phyloP scores from a whole-genome alignment of 2,797 vertebrate genomes.

The Macropus fuliginosus region DNA sequence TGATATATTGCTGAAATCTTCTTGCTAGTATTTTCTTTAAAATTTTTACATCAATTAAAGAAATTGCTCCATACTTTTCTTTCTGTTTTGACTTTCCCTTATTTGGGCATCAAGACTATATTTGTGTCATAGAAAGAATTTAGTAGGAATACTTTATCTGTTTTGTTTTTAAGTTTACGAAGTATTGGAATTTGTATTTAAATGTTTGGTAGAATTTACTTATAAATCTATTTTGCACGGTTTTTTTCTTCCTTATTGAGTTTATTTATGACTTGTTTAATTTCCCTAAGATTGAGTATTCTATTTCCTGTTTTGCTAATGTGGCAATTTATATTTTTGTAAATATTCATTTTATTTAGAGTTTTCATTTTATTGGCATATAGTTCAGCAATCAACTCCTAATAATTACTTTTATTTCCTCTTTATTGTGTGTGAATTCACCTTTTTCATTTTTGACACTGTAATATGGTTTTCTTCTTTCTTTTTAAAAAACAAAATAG shows the following conservation, averaged over 20 bases:
- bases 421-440: neutral
- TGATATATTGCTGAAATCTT: neutral
- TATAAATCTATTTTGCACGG: neutral
- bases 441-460: neutral
- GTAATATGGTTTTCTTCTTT: neutral
- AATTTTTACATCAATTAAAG: neutral
- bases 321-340: neutral
- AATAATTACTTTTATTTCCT: neutral
- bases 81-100: neutral
- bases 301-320: neutral
- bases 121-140: neutral
- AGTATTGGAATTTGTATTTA: neutral
- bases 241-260: neutral
- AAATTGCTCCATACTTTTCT: neutral
- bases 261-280: neutral
- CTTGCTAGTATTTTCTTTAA: neutral
- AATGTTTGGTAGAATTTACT: neutral
- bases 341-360: neutral
- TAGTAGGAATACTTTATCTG: neutral
- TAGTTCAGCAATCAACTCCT: neutral
- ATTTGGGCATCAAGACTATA: neutral
- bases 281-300: neutral
- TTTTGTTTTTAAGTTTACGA: neutral
- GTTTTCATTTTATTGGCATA: neutral
- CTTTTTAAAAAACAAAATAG: neutral